phyloP scores from a whole-genome alignment of 1,140 invertebrate species.

The Pseudomyrmex sp. region DNA sequence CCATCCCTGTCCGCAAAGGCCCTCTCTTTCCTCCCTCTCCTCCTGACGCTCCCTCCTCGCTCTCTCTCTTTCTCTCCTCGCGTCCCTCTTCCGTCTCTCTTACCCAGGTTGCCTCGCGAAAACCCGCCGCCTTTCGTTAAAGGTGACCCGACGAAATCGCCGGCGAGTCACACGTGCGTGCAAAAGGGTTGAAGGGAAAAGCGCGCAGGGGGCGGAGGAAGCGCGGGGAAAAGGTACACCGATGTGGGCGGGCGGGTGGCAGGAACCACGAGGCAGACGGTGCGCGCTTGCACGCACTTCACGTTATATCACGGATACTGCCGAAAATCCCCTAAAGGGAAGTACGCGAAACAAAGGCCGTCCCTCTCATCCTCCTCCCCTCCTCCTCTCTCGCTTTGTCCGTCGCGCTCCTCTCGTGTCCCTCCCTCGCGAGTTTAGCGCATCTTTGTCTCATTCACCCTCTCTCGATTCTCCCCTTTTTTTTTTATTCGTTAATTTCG shows the following conservation, averaged over 20 bases:
- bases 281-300: conserved; percentile 64
- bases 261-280: conserved; percentile 63
- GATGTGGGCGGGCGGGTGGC: conserved; percentile 3
- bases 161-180: conserved; percentile 73
- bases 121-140: conserved; percentile 74
- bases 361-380: conserved; percentile 21
- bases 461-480: neutral
- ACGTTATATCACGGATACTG: conserved; percentile 66
- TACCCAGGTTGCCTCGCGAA: conserved; percentile 54
- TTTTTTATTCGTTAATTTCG: conserved; percentile 30
- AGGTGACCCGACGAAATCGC: conserved; percentile 76
- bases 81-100: conserved; percentile 33
- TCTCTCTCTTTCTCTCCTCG: neutral
- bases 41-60: neutral
- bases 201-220: neutral
- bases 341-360: conserved; percentile 80
- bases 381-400: conserved; percentile 23
- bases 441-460: conserved; percentile 2
- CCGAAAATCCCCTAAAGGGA: conserved; percentile 80
- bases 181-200: conserved; percentile 63
- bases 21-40: neutral
- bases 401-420: neutral
- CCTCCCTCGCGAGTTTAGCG: conserved; percentile 2
- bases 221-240: conserved; percentile 59
- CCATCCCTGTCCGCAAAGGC: conserved; percentile 69